Conservation (phyloP, 1,140 invertebrate species). For the Zeugodacus cucurbitae region DNA sequence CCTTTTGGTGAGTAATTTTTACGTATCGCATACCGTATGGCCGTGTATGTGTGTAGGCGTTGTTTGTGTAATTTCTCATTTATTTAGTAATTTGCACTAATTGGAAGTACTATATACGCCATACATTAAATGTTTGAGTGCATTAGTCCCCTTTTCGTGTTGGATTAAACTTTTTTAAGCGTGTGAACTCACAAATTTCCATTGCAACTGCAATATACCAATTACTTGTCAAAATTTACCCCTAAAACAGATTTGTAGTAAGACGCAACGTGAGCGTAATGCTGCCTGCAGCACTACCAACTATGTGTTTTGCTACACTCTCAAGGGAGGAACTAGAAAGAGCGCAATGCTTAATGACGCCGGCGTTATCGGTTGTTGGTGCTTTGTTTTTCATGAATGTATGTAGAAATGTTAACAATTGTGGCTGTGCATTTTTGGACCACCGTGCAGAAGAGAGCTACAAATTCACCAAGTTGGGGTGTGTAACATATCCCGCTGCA, state of each 20-base stretch:
- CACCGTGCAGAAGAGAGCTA: neutral
- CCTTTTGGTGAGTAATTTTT: no score
- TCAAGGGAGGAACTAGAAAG: neutral
- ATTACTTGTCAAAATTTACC: neutral
- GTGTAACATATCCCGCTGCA: neutral
- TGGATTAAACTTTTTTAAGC: no score
- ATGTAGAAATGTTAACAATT: neutral
- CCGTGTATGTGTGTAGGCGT: no score
- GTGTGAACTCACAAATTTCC: neutral
- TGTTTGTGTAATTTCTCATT: no score
- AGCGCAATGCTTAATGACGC: neutral
- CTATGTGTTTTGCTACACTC: neutral
- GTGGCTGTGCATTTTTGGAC: neutral
- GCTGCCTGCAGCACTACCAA: neutral
- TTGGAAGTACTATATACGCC: no score
- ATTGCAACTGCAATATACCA: neutral
- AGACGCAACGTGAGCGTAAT: neutral
- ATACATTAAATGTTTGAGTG: no score
- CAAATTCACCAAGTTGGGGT: neutral
- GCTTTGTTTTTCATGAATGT: neutral
- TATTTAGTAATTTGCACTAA: no score
- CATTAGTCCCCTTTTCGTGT: no score
- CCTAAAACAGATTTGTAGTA: neutral
- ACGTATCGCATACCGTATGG: no score
- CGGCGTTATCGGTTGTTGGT: neutral